These are phyloP conservation scores for Panonychus citri DNA, from an alignment of 1,140 invertebrate species.

Conservation along the genomic window DNA sequence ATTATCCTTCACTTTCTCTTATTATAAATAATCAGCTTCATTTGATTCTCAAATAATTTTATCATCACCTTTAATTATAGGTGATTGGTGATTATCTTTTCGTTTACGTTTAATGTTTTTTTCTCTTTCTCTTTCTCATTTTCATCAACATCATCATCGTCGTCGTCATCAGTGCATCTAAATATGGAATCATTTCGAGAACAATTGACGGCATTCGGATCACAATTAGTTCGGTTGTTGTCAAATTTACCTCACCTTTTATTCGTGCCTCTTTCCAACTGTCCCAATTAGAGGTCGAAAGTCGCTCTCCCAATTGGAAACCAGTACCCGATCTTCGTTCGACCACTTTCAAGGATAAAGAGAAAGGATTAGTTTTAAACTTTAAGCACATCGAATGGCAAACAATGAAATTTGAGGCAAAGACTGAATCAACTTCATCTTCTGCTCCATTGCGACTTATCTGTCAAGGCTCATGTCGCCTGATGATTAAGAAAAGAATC, in stretches of 20 bases:
- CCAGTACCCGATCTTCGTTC: slow-evolving; percentile 56
- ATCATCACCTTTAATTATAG: no score
- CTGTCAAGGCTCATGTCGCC: slow-evolving; percentile 75
- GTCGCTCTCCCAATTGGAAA: slow-evolving; percentile 67
- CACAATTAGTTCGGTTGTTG: slow-evolving; percentile 71
- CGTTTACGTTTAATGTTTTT: neutral
- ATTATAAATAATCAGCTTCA: no score
- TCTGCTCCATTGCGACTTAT: slow-evolving; percentile 72
- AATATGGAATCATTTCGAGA: slow-evolving; percentile 77
- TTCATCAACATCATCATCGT: slow-evolving; percentile 2
- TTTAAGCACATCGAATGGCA: slow-evolving; percentile 98
- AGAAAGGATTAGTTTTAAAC: slow-evolving; percentile 65
- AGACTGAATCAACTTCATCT: slow-evolving; percentile 34
- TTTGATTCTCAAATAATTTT: no score
- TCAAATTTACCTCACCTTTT: slow-evolving; percentile 75
- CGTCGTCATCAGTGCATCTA: slow-evolving; percentile 24
- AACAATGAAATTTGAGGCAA: slow-evolving; percentile 76
- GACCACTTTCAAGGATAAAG: slow-evolving; percentile 69
- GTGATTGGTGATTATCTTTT: neutral
- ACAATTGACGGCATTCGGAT: slow-evolving; percentile 94
- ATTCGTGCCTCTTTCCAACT: slow-evolving; percentile 87
- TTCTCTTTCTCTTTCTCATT: slow-evolving; percentile 7
- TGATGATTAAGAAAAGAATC: slow-evolving; percentile 83
- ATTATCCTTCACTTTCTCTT: no score
- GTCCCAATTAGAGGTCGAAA: slow-evolving; percentile 70